phyloP scores from a whole-genome alignment of 2,888 invertebrate genomes.

The Philereme transversata region DNA sequence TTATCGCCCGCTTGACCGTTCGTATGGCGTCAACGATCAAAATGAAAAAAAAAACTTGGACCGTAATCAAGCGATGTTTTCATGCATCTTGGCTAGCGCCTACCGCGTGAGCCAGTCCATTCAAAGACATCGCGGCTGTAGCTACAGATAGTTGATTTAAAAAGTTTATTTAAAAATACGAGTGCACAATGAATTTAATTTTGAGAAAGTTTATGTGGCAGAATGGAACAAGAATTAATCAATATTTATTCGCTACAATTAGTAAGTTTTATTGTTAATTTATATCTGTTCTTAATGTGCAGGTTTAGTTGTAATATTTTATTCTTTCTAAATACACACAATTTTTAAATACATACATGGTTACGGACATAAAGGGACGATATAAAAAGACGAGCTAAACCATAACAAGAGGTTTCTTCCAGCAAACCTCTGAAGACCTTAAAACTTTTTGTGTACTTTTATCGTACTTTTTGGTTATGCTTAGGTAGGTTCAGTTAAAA shows the following conservation, averaged over 20 bases:
- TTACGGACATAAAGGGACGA: too few relatives aligned
- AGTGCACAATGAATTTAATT: constrained; percentile 65
- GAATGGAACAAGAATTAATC: constrained; percentile 72
- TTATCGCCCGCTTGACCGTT: too few relatives aligned
- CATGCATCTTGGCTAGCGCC: constrained; percentile 14
- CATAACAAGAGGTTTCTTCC: too few relatives aligned
- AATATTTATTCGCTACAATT: constrained; percentile 73
- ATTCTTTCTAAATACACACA: too few relatives aligned
- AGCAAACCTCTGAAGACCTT: too few relatives aligned
- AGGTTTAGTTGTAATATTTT: too few relatives aligned
- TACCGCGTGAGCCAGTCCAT: constrained; percentile 44
- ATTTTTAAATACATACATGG: too few relatives aligned
- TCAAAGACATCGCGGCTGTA: constrained; percentile 54
- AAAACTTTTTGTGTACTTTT: too few relatives aligned
- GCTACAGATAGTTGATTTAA: constrained; percentile 17
- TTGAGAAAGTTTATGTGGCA: constrained; percentile 69
- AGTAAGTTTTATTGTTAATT: constrained; percentile 59
- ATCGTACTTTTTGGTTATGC: too few relatives aligned
- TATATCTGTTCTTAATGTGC: neutral
- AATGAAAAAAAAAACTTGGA: constrained; percentile 22
- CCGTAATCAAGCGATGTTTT: constrained; percentile 14
- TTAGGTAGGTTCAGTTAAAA: too few relatives aligned
- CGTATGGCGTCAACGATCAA: neutral
- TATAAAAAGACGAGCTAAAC: too few relatives aligned
- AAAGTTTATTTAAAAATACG: constrained; percentile 22